A percentile compares a stretch with the other conserved stretches of the same genome.
phyloP scores from a whole-genome alignment of 1,140 invertebrate species.

The Sitophilus oryzae region DNA sequence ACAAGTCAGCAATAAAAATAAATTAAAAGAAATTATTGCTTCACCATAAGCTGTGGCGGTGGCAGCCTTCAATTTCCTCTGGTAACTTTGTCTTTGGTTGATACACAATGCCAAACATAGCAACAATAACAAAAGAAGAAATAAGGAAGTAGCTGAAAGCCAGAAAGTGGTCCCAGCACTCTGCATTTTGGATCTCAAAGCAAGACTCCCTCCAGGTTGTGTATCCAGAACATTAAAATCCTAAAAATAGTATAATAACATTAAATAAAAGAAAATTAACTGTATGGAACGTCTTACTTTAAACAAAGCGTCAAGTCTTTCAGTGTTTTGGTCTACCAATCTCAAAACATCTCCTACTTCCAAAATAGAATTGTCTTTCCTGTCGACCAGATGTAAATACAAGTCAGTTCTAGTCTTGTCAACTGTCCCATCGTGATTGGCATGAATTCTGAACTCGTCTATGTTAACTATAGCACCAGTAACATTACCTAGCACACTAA shows the following conservation, averaged over 20 bases:
- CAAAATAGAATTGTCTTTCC: constrained; percentile 82
- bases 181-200: constrained; percentile 47
- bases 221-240: constrained; percentile 87
- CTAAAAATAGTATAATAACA: constrained; percentile 40
- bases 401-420: constrained; percentile 92
- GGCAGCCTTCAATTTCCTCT: constrained; percentile 84
- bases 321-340: constrained; percentile 86
- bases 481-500: constrained; percentile 71
- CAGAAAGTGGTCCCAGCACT: constrained; percentile 58
- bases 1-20: background rate
- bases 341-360: constrained; percentile 78
- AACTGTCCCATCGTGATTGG: constrained; percentile 85
- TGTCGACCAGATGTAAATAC: constrained; percentile 87
- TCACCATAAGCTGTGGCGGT: constrained; percentile 88
- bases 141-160: constrained; percentile 73
- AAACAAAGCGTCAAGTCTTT: constrained; percentile 79
- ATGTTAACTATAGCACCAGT: constrained; percentile 89
- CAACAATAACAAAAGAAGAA: constrained; percentile 69
- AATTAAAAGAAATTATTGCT: constrained; percentile 5
- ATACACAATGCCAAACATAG: constrained; percentile 73
- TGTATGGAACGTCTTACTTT: no score
- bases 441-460: constrained; percentile 87
- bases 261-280: constrained; percentile 2
- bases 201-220: constrained; percentile 66
- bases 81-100: constrained; percentile 76